These are phyloP conservation scores for Trachelus tabidus DNA, from an alignment of 2,888 invertebrate genomes.

Conservation along the genomic window DNA sequence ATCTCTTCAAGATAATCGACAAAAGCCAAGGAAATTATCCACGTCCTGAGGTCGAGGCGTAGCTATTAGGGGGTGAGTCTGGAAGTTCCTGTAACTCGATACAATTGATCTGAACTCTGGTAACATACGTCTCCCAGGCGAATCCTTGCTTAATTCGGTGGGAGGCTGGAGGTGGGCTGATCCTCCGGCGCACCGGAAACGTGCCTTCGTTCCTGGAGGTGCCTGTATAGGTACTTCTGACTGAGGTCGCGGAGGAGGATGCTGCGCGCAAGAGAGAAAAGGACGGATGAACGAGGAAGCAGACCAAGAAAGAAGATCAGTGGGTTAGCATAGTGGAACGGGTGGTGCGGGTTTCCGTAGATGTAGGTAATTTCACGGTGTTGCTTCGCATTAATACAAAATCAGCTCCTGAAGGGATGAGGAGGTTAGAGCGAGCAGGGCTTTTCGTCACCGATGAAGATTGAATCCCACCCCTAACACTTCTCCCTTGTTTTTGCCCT, in stretches of 20 bases:
- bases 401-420: slow-evolving; percentile 14
- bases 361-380: slow-evolving; percentile 58
- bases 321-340: not conserved
- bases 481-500: slow-evolving; percentile 3
- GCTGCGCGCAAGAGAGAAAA: slow-evolving; percentile 5
- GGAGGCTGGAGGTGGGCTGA: not conserved
- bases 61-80: no score
- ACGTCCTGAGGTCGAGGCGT: no score
- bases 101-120: no score
- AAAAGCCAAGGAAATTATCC: no score
- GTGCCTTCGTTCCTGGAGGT: no score
- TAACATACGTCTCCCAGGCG: slow-evolving; percentile 1
- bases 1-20: no score
- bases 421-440: slow-evolving; percentile 10
- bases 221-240: not conserved
- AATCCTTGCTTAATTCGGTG: slow-evolving; percentile 11
- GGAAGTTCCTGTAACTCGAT: no score
- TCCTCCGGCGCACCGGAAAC: no score
- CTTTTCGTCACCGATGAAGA: slow-evolving; percentile 34
- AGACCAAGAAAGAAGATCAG: not conserved
- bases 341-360: slow-evolving; percentile 16
- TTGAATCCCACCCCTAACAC: slow-evolving; percentile 21
- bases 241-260: not conserved
- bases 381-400: slow-evolving; percentile 53
- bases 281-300: slow-evolving; percentile 23